Percentiles rank a stretch among this genome's conserved stretches.
Evolutionary conservation across 2,888 invertebrate genomes (phyloP).

Genomic region (Nymphalis urticae): DNA sequence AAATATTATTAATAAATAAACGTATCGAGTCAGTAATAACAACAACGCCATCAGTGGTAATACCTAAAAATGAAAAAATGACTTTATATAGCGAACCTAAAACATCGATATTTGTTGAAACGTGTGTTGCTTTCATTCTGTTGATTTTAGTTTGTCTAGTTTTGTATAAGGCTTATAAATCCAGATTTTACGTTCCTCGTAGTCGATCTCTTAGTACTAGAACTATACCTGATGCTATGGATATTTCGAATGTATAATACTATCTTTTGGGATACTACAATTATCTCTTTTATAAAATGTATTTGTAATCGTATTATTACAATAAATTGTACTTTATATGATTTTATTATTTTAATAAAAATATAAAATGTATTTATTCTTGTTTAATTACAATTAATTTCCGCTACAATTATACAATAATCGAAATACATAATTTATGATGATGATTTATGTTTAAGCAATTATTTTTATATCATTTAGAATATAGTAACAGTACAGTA

Average conservation of each 20-base stretch:
- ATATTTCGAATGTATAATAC: slow-evolving; percentile 48
- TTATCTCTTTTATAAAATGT: neutral
- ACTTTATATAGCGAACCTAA: slow-evolving; percentile 3
- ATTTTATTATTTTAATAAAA: too few relatives aligned
- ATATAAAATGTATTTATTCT: neutral
- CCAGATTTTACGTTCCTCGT: slow-evolving; percentile 43
- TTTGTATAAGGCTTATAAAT: slow-evolving; percentile 50
- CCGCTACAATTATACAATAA: neutral
- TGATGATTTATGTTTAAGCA: neutral
- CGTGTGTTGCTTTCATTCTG: slow-evolving; percentile 51
- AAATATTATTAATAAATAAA: slow-evolving; percentile 36
- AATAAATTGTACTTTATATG: too few relatives aligned
- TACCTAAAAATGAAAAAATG: slow-evolving; percentile 10
- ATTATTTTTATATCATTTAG: too few relatives aligned
- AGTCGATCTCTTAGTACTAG: slow-evolving; percentile 50
- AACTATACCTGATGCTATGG: slow-evolving; percentile 50
- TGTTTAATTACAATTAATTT: neutral
- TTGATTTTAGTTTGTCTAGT: slow-evolving; percentile 48
- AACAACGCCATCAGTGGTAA: neutral
- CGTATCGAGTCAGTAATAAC: slow-evolving; percentile 11
- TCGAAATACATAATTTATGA: too few relatives aligned
- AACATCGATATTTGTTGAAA: slow-evolving; percentile 43
- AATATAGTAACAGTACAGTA: too few relatives aligned
- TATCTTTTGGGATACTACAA: neutral
- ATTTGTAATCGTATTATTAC: too few relatives aligned